These are phyloP conservation scores for Glomeris maerens DNA, from an alignment of 1,140 invertebrate species.

Conservation along the genomic window DNA sequence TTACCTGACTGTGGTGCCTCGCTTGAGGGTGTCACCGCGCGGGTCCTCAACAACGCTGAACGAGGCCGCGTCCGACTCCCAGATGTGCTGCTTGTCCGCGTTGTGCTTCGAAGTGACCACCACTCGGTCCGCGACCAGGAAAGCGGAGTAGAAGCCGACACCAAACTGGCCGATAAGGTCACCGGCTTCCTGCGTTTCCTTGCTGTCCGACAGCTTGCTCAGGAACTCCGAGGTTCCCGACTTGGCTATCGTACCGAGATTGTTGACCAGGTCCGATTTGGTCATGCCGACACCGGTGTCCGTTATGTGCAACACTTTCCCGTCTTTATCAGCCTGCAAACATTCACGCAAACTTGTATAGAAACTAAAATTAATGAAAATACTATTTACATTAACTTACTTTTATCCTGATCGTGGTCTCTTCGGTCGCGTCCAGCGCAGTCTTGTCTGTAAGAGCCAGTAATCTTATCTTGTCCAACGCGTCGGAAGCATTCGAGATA, in stretches of 20 bases:
- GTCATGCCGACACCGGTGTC: constrained; percentile 99
- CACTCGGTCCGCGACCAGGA: constrained; percentile 75
- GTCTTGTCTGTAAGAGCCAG: constrained; percentile 74
- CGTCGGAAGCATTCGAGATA: constrained; percentile 94
- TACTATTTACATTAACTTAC: constrained; percentile 21
- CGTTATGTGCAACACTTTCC: constrained; percentile 80
- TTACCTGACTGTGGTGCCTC: constrained; percentile 64
- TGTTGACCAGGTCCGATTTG: constrained; percentile 81
- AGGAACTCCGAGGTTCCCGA: constrained; percentile 98
- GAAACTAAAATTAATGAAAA: constrained; percentile 6
- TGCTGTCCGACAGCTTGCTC: constrained; percentile 60
- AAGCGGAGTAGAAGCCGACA: constrained; percentile 95
- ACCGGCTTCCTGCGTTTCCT: constrained; percentile 47
- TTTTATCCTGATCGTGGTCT: constrained; percentile 85
- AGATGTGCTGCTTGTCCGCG: constrained; percentile 89
- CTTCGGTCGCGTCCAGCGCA: constrained; percentile 59
- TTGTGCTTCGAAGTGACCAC: constrained; percentile 93
- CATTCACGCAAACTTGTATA: constrained; percentile 8
- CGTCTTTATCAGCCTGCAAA: constrained; percentile 75
- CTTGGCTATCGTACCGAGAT: constrained; percentile 97
- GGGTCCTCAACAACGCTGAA: constrained; percentile 90
- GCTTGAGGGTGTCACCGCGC: constrained; percentile 70
- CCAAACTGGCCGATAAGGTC: constrained; percentile 91
- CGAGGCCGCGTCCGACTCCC: constrained; percentile 85
- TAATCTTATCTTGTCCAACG: constrained; percentile 86